Evolutionary conservation across 2,797 vertebrate species (phyloP).

Genomic region (Anabas testudineus): DNA sequence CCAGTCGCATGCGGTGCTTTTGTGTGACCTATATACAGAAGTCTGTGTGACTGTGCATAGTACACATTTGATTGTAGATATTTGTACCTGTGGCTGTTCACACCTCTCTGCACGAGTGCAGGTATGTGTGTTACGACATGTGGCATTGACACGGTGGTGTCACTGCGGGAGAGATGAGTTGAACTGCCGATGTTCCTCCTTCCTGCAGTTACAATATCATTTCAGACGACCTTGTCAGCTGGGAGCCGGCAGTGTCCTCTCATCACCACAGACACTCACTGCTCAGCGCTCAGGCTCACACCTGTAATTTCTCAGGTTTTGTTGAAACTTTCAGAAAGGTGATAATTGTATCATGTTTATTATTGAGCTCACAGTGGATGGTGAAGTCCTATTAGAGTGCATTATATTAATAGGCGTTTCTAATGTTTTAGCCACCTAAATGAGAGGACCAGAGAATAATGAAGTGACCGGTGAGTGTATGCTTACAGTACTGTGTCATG

Average conservation of each 20-base stretch:
- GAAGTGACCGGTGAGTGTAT: too few relatives aligned
- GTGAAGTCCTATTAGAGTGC: too few relatives aligned
- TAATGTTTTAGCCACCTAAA: too few relatives aligned
- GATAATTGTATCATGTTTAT: too few relatives aligned
- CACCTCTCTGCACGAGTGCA: neutral
- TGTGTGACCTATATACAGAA: neutral
- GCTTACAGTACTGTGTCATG: too few relatives aligned
- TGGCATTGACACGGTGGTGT: slow-evolving; percentile 13
- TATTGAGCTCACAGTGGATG: too few relatives aligned
- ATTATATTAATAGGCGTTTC: too few relatives aligned
- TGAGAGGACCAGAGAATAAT: too few relatives aligned
- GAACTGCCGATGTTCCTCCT: slow-evolving; percentile 43
- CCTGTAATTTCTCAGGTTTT: neutral
- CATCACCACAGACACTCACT: slow-evolving; percentile 17
- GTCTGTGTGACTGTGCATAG: neutral
- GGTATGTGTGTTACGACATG: neutral
- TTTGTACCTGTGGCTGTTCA: neutral
- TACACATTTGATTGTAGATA: neutral
- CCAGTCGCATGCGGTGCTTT: neutral
- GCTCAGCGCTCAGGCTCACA: slow-evolving; percentile 13
- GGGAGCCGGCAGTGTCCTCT: slow-evolving; percentile 40
- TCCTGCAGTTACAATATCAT: slow-evolving; percentile 37
- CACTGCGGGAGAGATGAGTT: neutral
- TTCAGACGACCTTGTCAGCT: slow-evolving; percentile 36
- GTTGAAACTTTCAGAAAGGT: too few relatives aligned